Conservation (phyloP, 2,797 vertebrate species). For the Sandelia bainsii region DNA sequence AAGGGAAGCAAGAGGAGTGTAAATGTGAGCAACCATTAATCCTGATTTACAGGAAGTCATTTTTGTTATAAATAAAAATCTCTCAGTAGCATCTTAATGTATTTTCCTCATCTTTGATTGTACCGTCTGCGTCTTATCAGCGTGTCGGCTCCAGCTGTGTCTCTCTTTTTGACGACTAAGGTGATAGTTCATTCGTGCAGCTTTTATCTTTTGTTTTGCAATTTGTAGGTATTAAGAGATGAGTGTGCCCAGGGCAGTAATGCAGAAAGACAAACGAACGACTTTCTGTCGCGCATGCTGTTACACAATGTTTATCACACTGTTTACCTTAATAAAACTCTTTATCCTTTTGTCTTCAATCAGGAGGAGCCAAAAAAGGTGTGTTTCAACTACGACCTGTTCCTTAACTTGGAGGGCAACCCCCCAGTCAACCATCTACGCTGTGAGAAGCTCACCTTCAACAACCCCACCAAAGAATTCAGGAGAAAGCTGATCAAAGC, state of each 20-base stretch:
- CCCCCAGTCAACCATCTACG: slow-evolving; percentile 98
- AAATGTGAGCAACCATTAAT: slow-evolving; percentile 29
- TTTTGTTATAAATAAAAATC: slow-evolving; percentile 18
- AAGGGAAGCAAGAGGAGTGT: not conserved
- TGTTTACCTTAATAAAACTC: not conserved
- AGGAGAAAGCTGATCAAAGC: slow-evolving; percentile 95
- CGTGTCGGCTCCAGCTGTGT: slow-evolving; percentile 17
- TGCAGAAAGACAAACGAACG: slow-evolving; percentile 10
- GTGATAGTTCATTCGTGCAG: slow-evolving; percentile 47
- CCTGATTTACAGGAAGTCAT: slow-evolving; percentile 4
- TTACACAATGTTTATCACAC: not conserved
- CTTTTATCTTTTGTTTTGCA: slow-evolving; percentile 50
- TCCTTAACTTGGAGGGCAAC: slow-evolving; percentile 98
- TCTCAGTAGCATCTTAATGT: not conserved
- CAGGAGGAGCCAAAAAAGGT: slow-evolving; percentile 98
- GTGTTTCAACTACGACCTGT: slow-evolving; percentile 97
- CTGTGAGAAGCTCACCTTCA: slow-evolving; percentile 99
- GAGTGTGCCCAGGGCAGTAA: not conserved
- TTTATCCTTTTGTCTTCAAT: slow-evolving; percentile 16
- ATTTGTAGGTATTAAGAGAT: slow-evolving; percentile 12
- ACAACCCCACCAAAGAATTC: slow-evolving; percentile 98
- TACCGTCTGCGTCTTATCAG: slow-evolving; percentile 55
- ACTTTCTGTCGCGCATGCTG: slow-evolving; percentile 5
- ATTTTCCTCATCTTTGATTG: not conserved
- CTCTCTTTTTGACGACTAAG: slow-evolving; percentile 44